A percentile compares a stretch with the other conserved stretches of the same genome.
Evolutionary conservation across 2,797 vertebrate species (phyloP).

Genomic region (Antrozous pallidus): DNA sequence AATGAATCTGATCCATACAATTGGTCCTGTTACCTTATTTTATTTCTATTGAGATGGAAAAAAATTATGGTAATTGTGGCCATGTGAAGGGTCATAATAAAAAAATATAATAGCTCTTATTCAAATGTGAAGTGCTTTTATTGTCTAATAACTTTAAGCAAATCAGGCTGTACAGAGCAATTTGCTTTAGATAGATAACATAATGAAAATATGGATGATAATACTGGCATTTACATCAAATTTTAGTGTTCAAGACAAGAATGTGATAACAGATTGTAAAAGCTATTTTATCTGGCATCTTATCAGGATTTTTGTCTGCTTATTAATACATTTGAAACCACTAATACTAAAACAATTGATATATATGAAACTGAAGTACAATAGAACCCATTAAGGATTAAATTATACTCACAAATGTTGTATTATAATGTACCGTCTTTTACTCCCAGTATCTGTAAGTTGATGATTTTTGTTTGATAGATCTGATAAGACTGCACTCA

Average conservation of each 20-base stretch:
- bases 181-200: neutral
- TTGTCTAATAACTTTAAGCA: neutral
- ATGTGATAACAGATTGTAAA: neutral
- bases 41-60: slow-evolving; percentile 4
- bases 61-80: neutral
- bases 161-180: neutral
- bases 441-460: neutral
- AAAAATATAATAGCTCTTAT: neutral
- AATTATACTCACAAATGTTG: neutral
- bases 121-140: neutral
- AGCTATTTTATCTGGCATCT: neutral
- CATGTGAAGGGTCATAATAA: neutral
- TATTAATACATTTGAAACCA: neutral
- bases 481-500: neutral
- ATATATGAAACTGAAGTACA: neutral
- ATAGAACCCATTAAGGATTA: neutral
- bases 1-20: neutral
- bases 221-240: neutral
- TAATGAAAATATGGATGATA: neutral
- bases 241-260: neutral
- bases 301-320: neutral
- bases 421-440: neutral
- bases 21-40: neutral
- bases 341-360: neutral
- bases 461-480: neutral